Conservation (phyloP, 2,113 vertebrate species). For the Kryptolebias marmoratus region DNA sequence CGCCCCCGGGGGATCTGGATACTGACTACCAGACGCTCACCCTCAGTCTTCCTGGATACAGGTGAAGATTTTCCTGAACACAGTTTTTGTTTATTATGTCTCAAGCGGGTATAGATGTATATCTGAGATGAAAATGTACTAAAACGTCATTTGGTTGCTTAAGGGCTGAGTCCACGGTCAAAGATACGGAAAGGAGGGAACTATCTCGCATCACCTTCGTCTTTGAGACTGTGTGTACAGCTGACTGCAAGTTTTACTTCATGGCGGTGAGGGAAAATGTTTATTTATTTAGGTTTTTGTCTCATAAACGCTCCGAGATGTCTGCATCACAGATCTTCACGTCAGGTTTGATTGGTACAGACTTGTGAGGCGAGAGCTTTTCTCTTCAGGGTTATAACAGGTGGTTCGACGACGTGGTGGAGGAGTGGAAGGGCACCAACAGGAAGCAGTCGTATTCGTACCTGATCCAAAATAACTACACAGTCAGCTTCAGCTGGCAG, state of each 20-base stretch:
- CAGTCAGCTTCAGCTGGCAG: slow-evolving; percentile 91
- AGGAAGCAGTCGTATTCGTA: slow-evolving; percentile 93
- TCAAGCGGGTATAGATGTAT: background rate
- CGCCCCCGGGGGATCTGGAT: slow-evolving; percentile 86
- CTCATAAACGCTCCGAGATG: background rate
- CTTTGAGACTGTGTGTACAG: slow-evolving; percentile 89
- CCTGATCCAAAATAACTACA: slow-evolving; percentile 84
- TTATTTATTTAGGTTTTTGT: background rate
- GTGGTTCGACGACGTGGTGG: slow-evolving; percentile 83
- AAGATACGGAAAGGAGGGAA: slow-evolving; percentile 82
- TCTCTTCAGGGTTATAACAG: slow-evolving; percentile 83
- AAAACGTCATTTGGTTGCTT: background rate
- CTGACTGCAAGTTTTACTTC: slow-evolving; percentile 89
- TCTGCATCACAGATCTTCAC: background rate
- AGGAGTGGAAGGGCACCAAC: slow-evolving; percentile 87
- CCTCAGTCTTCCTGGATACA: slow-evolving; percentile 89
- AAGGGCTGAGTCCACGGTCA: slow-evolving; percentile 79
- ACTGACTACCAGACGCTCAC: slow-evolving; percentile 91
- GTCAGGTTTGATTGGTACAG: background rate
- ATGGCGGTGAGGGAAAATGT: slow-evolving; percentile 82
- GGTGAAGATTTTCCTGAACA: slow-evolving; percentile 75
- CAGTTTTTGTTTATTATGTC: background rate
- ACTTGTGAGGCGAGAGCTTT: background rate
- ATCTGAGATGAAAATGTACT: background rate
- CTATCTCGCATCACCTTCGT: slow-evolving; percentile 90